Evolutionary conservation across 2,797 vertebrate genomes (phyloP).

Genomic region (Xyrichtys novacula): DNA sequence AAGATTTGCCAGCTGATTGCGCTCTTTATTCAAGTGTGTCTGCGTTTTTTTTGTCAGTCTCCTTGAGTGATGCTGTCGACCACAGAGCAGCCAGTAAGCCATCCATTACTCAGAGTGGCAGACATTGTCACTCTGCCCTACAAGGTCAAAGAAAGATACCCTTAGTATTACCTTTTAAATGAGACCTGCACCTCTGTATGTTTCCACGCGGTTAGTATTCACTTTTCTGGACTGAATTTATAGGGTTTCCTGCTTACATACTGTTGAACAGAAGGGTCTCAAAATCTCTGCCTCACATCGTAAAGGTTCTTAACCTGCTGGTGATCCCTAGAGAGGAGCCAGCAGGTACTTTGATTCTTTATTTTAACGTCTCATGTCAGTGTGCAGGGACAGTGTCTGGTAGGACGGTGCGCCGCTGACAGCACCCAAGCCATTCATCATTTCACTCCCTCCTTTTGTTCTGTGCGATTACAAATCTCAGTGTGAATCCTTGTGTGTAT

Average conservation of each 20-base stretch:
- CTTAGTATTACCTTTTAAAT: slow-evolving; percentile 32
- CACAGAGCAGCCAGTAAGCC: slow-evolving; percentile 31
- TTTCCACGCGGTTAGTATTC: no score
- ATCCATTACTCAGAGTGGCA: slow-evolving; percentile 57
- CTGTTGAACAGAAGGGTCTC: slow-evolving; percentile 26
- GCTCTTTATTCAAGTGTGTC: slow-evolving; percentile 39
- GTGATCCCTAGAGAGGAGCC: slow-evolving; percentile 22
- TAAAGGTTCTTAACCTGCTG: slow-evolving; percentile 27
- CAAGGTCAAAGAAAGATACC: slow-evolving; percentile 65
- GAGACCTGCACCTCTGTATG: no score
- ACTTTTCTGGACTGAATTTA: slow-evolving; percentile 29
- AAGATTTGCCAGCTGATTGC: slow-evolving; percentile 48
- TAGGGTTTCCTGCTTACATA: slow-evolving; percentile 20
- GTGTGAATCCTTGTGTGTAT: slow-evolving; percentile 45
- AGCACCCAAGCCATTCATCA: slow-evolving; percentile 39
- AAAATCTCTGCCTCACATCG: slow-evolving; percentile 27
- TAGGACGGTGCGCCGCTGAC: slow-evolving; percentile 22
- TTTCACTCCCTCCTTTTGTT: slow-evolving; percentile 46
- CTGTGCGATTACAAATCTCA: slow-evolving; percentile 38
- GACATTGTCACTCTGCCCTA: slow-evolving; percentile 37
- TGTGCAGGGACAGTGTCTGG: slow-evolving; percentile 18
- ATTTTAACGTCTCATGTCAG: slow-evolving; percentile 32
- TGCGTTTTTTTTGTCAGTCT: slow-evolving; percentile 51
- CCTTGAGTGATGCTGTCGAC: slow-evolving; percentile 39
- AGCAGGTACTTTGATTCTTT: slow-evolving; percentile 22